phyloP scores from a whole-genome alignment of 2,888 invertebrate species.

The Diloba caeruleocephala region DNA sequence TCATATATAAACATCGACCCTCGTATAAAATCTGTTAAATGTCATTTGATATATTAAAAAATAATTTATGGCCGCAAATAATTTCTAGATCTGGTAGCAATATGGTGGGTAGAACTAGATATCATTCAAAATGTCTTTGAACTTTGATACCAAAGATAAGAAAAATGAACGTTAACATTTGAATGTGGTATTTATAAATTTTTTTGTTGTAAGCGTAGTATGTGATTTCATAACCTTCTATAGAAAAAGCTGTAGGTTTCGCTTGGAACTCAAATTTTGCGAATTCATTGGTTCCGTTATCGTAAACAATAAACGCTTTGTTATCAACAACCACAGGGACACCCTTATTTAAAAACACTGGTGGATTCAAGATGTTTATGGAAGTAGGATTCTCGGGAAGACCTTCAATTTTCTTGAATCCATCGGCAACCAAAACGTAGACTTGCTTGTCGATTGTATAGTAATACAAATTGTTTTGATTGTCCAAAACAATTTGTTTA shows the following conservation, averaged over 20 bases:
- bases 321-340: constrained; percentile 64
- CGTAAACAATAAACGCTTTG: constrained; percentile 59
- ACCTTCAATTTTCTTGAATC: constrained; percentile 66
- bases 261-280: constrained; percentile 56
- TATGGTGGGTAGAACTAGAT: no score
- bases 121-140: no score
- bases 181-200: constrained; percentile 75
- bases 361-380: constrained; percentile 65
- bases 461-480: constrained; percentile 70
- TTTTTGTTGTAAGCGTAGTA: constrained; percentile 74
- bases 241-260: constrained; percentile 67
- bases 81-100: no score
- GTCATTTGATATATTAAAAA: no score
- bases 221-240: constrained; percentile 69
- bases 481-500: constrained; percentile 71
- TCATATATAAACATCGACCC: no score
- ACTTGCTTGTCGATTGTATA: constrained; percentile 62
- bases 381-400: constrained; percentile 62
- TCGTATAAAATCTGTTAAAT: no score
- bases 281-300: constrained; percentile 64
- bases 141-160: no score
- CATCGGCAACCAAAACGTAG: constrained; percentile 59
- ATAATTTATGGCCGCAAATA: no score
- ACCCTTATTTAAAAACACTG: constrained; percentile 63
- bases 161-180: no score